A percentile compares a stretch with the other conserved stretches of the same genome.
Conservation (phyloP, 2,797 vertebrate genomes). For the Melanotaenia parkinsoni region DNA sequence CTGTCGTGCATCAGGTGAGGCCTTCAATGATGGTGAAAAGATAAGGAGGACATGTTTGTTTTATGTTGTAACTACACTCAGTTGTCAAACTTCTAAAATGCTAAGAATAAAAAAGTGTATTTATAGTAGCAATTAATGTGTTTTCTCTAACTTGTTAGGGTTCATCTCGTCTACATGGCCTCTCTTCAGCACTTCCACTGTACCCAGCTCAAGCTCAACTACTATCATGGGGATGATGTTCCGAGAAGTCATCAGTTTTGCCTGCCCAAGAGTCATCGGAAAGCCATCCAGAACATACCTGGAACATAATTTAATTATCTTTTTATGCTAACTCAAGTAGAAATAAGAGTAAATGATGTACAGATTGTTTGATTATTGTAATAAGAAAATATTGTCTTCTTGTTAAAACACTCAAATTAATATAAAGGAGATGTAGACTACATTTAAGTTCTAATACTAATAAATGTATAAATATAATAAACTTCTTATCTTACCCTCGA, state of each 20-base stretch:
- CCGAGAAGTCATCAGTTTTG: slow-evolving; percentile 83
- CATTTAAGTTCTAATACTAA: background rate
- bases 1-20: slow-evolving; percentile 85
- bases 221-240: slow-evolving; percentile 90
- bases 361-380: background rate
- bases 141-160: slow-evolving; percentile 79
- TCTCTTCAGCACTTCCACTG: slow-evolving; percentile 89
- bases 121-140: background rate
- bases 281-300: slow-evolving; percentile 94
- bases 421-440: background rate
- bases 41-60: background rate
- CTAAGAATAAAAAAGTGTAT: background rate
- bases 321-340: slow-evolving; percentile 1
- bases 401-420: background rate
- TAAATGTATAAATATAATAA: background rate
- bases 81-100: background rate
- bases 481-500: slow-evolving; percentile 81
- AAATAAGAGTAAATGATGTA: background rate
- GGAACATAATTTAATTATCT: slow-evolving; percentile 24
- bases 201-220: slow-evolving; percentile 88
- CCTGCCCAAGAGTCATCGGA: slow-evolving; percentile 88
- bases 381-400: background rate
- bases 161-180: slow-evolving; percentile 82
- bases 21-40: slow-evolving; percentile 52
- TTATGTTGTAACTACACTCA: background rate